phyloP scores from a whole-genome alignment of 2,113 vertebrate genomes.

The Eptesicus fuscus region DNA sequence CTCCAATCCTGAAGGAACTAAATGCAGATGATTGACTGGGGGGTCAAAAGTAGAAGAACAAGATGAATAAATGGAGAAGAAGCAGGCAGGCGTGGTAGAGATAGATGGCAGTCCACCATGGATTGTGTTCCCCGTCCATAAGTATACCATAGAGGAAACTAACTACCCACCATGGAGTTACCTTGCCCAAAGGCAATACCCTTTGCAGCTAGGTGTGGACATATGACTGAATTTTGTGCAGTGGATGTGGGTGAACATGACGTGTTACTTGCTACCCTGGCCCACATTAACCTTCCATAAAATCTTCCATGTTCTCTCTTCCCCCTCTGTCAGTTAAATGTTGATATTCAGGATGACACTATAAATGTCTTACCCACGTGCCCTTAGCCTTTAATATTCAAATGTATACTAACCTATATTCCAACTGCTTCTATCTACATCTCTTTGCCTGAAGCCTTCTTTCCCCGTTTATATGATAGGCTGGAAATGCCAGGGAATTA shows the following conservation, averaged over 20 bases:
- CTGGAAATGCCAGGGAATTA: background rate
- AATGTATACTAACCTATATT: background rate
- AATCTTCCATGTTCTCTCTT: background rate
- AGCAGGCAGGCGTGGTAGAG: background rate
- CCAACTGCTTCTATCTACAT: background rate
- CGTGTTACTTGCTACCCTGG: background rate
- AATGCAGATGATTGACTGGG: background rate
- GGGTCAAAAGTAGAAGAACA: background rate
- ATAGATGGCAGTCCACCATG: background rate
- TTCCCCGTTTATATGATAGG: background rate
- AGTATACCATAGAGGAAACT: background rate
- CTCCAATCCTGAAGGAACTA: background rate
- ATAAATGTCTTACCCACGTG: background rate
- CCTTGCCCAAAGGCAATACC: background rate
- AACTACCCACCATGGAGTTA: background rate
- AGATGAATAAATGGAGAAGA: background rate
- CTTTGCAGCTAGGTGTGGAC: background rate
- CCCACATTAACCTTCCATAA: background rate
- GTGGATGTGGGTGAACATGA: background rate
- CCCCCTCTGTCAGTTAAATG: background rate
- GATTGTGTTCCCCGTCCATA: background rate
- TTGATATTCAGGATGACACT: background rate
- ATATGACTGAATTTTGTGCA: background rate
- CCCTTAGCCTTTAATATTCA: background rate
- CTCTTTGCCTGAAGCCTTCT: background rate